phyloP scores from a whole-genome alignment of 2,888 invertebrate genomes.

The Caenorhabditis sinica region DNA sequence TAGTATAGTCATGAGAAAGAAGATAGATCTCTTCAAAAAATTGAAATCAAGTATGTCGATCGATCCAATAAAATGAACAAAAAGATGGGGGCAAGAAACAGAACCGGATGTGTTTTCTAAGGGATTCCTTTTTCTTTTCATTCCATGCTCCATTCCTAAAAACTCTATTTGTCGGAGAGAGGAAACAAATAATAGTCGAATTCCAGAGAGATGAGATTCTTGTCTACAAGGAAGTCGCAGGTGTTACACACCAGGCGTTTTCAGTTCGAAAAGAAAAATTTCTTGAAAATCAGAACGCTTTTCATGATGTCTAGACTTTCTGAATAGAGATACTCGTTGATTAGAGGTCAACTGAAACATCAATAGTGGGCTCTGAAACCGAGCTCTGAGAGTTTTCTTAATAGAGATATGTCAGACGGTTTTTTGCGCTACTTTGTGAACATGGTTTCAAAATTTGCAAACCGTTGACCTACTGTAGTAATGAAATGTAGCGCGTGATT shows the following conservation, averaged over 20 bases:
- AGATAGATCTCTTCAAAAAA: neutral
- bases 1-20: conserved; percentile 19
- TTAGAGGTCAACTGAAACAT: neutral
- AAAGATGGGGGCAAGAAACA: conserved; percentile 12
- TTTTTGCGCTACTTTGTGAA: too few species aligned
- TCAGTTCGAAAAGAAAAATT: neutral
- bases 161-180: conserved; percentile 3
- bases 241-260: conserved; percentile 1
- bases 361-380: neutral
- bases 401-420: too few species aligned
- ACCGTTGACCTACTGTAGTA: too few species aligned
- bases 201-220: conserved; percentile 5
- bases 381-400: too few species aligned
- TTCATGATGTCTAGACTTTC: conserved; percentile 18
- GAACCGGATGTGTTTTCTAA: conserved; percentile 19
- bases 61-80: conserved; percentile 28
- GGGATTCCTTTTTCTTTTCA: neutral
- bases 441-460: too few species aligned
- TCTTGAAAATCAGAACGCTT: conserved; percentile 18
- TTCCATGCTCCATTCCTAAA: conserved; percentile 20
- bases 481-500: too few species aligned
- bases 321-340: neutral
- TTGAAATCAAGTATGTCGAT: conserved; percentile 1
- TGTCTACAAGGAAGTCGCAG: conserved; percentile 1
- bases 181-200: conserved; percentile 18